Conservation (phyloP, 2,113 vertebrate species). For the Columba livia region DNA sequence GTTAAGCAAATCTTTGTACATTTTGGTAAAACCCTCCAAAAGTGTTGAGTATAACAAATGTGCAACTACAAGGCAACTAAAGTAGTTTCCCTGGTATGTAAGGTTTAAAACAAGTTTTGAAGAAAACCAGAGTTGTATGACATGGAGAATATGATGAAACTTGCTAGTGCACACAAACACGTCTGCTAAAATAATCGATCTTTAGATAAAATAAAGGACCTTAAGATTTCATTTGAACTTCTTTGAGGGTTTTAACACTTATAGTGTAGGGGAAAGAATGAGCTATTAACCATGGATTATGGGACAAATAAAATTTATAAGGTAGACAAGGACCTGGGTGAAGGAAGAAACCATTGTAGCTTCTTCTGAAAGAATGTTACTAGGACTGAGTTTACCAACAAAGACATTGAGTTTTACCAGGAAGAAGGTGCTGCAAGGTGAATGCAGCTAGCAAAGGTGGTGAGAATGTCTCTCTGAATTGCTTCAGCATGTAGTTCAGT, state of each 20-base stretch:
- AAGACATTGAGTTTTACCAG: not conserved
- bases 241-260: not conserved
- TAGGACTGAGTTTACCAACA: not conserved
- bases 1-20: not conserved
- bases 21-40: not conserved
- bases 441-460: not conserved
- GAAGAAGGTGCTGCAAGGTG: not conserved
- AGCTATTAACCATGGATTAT: not conserved
- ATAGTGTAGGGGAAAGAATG: not conserved
- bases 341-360: not conserved
- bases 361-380: not conserved
- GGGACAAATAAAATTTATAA: not conserved
- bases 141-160: not conserved
- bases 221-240: not conserved
- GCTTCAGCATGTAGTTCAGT: not conserved
- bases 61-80: not conserved
- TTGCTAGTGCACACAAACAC: accelerated
- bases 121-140: not conserved
- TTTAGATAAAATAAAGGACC: not conserved
- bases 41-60: not conserved
- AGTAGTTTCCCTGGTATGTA: not conserved
- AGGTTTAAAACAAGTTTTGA: not conserved
- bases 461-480: not conserved
- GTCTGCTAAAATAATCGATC: not conserved
- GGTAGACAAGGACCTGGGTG: not conserved